Evolutionary conservation across 2,797 vertebrate genomes (phyloP).

Genomic region (Acanthurus tractus): DNA sequence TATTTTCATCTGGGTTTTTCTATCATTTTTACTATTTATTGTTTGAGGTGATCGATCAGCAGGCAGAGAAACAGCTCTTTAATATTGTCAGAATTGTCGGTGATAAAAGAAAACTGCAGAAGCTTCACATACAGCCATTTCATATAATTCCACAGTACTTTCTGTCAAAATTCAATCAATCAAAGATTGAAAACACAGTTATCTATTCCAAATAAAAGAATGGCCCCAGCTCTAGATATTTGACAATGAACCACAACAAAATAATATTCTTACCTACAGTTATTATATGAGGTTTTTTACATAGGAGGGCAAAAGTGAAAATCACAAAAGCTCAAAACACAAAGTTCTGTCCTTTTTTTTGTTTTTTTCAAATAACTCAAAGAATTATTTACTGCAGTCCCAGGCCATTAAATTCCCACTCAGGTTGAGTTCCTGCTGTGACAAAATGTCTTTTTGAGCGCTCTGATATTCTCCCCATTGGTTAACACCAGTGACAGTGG

Average conservation of each 20-base stretch:
- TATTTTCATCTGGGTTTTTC: constrained; percentile 78
- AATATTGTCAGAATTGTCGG: constrained; percentile 27
- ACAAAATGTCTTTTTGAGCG: constrained; percentile 38
- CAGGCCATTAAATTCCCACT: constrained; percentile 27
- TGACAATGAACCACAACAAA: constrained; percentile 46
- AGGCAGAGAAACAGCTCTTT: constrained; percentile 46
- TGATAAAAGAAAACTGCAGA: neutral
- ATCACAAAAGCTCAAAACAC: constrained; percentile 39
- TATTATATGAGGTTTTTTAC: constrained; percentile 65
- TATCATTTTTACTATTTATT: constrained; percentile 84
- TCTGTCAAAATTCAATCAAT: constrained; percentile 15
- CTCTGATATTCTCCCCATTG: constrained; percentile 40
- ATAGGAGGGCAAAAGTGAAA: constrained; percentile 31
- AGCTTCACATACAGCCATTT: constrained; percentile 35
- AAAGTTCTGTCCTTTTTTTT: constrained; percentile 20
- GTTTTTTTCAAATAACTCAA: constrained; percentile 35
- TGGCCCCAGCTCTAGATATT: constrained; percentile 29
- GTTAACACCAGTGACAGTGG: constrained; percentile 34
- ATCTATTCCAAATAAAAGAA: constrained; percentile 19
- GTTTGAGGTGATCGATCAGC: constrained; percentile 73
- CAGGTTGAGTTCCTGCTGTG: constrained; percentile 57
- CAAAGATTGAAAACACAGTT: constrained; percentile 16
- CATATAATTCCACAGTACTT: constrained; percentile 15
- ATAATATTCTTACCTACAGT: constrained; percentile 76
- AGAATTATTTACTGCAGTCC: neutral